These are phyloP conservation scores for Orchestes rusci DNA, from an alignment of 2,888 invertebrate species.

Conservation along the genomic window DNA sequence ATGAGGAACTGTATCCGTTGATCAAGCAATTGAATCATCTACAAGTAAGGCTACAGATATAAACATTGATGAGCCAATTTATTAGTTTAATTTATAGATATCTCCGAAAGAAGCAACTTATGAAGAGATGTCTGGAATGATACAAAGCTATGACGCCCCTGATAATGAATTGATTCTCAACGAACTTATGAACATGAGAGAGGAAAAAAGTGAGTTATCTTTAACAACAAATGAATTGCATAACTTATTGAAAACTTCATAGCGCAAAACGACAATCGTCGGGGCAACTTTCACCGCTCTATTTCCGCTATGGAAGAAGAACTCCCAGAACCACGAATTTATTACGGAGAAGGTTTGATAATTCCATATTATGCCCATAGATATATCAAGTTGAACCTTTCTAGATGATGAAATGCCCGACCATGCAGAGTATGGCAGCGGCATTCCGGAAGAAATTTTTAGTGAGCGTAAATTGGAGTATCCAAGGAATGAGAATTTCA, in stretches of 20 bases:
- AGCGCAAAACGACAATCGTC: too few species aligned
- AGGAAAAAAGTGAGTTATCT: too few species aligned
- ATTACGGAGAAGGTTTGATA: conserved; percentile 47
- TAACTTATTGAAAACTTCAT: too few species aligned
- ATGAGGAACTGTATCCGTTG: conserved; percentile 25
- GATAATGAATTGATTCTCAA: conserved; percentile 8
- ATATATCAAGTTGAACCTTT: neutral
- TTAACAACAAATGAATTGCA: too few species aligned
- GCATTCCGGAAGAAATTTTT: conserved; percentile 25
- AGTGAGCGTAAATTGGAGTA: conserved; percentile 34
- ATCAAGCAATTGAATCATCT: conserved; percentile 33
- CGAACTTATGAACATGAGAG: conserved; percentile 11
- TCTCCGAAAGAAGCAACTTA: conserved; percentile 34
- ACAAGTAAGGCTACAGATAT: too few species aligned
- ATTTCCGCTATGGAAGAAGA: too few species aligned
- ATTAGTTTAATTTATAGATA: conserved; percentile 20
- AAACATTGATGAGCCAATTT: neutral
- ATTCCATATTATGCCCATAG: neutral
- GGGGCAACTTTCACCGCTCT: too few species aligned
- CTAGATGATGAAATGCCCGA: conserved; percentile 37
- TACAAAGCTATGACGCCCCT: conserved; percentile 29
- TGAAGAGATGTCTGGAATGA: conserved; percentile 28
- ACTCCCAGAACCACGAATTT: conserved; percentile 50
- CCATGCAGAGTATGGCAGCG: conserved; percentile 38
- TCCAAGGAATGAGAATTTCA: conserved; percentile 31